Evolutionary conservation across 2,113 vertebrate genomes (phyloP), one percentile per base, ranked within the genome.

Genomic region (Balaeniceps rex): DNA sequence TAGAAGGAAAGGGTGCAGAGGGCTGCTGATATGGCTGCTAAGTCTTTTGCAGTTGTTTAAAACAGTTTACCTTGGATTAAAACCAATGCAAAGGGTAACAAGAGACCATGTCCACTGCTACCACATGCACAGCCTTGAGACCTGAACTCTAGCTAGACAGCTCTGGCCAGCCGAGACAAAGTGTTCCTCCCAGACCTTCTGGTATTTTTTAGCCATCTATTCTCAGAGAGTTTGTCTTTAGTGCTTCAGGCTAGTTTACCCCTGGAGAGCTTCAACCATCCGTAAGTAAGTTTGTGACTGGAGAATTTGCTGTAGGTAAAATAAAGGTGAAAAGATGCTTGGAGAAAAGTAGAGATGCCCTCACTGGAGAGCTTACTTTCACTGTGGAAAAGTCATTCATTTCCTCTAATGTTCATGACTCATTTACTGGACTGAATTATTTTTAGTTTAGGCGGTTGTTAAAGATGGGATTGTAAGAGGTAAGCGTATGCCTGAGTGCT

Each of bases 241-340:
- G 5, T 12, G 19, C 49, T 85, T 72, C 31, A 76, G 49, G 44
- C 58, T 83, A 40, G 15, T 76, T 79, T 90, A 26, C 2, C 70
- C 82, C 75, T 63, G 18, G 49, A 92, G 85, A 95, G 9, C 66
- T 90, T 85, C 84, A 82, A 23, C 34, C 84, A 78, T 82, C 65
- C 89, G 29, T 82, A 87, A 90, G 21, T 24, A 74, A 85, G 38
- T 82, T 83, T 69, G 36, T 63, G 70, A 69, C 14, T 80, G 42
- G 80, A 83, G 75, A 94, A 85, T 88, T 83, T 85, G 77, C 84
- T 95, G 78, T 80, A 91, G 87, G 84, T 87, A 91, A 94, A 95
- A 64, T 54, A 92, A 81, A 68, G 44, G 8, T 25, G 40, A 6
- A 76, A 87, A 91, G 42, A 69, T 26, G 70, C 77, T 52, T 72